A percentile compares a stretch with the other conserved stretches of the same genome.
Conservation (phyloP, 2,888 invertebrate genomes). For the Nudaria mundana region DNA sequence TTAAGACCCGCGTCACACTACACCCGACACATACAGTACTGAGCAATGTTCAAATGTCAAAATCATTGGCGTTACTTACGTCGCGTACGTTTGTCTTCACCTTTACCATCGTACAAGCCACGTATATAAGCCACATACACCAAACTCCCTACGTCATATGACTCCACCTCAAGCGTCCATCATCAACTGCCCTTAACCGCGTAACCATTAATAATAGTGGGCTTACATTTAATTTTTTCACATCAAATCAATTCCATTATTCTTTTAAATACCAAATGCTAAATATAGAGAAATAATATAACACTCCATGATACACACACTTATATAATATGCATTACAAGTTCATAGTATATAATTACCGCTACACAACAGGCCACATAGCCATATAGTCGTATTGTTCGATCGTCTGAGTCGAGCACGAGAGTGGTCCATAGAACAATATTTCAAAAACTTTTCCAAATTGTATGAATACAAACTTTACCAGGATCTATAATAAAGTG, state of each 20-base stretch:
- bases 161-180: constrained; percentile 19
- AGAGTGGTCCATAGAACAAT: constrained; percentile 5
- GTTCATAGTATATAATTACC: neutral
- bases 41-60: no score
- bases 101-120: constrained; percentile 14
- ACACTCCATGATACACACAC: neutral
- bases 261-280: constrained; percentile 3
- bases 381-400: neutral
- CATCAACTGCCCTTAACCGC: constrained; percentile 22
- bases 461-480: neutral
- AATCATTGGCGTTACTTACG: no score
- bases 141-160: constrained; percentile 17
- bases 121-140: no score
- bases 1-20: constrained; percentile 11
- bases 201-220: constrained; percentile 11
- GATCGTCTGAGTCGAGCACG: no score
- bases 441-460: neutral
- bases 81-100: constrained; percentile 16
- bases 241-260: constrained; percentile 1
- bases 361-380: constrained; percentile 1
- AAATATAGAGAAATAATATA: neutral
- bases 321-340: neutral
- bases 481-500: neutral
- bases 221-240: constrained; percentile 7
- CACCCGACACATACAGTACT: neutral